These are phyloP conservation scores for Acanthiza pusilla DNA, from an alignment of 2,797 vertebrate species.

Conservation along the genomic window DNA sequence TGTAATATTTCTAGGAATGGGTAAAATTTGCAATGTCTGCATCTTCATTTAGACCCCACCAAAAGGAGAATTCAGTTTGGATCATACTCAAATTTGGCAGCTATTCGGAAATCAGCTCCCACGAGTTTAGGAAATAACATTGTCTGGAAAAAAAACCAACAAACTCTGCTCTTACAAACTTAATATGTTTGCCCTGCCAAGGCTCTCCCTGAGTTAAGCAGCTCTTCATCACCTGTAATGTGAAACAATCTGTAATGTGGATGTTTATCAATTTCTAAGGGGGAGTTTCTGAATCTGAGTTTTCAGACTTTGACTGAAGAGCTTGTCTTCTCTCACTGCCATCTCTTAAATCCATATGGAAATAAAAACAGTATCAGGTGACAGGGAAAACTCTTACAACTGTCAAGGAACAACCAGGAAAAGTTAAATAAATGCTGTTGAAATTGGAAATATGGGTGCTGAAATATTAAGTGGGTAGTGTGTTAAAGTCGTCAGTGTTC, in stretches of 20 bases:
- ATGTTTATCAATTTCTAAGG: neutral
- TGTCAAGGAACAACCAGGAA: neutral
- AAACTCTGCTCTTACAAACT: neutral
- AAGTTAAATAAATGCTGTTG: neutral
- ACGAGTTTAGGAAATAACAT: neutral
- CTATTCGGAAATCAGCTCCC: neutral
- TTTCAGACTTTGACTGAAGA: neutral
- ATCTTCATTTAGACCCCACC: neutral
- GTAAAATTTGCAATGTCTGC: neutral
- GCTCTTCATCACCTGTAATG: neutral
- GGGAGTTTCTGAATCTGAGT: neutral
- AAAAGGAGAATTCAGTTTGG: neutral
- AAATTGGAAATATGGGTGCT: neutral
- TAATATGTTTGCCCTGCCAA: neutral
- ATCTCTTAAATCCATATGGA: neutral
- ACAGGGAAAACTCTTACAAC: neutral
- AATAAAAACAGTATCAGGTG: neutral
- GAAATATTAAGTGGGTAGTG: neutral
- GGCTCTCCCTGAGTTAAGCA: neutral
- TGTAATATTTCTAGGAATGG: neutral
- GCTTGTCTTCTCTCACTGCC: neutral
- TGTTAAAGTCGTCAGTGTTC: neutral
- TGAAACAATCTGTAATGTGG: neutral
- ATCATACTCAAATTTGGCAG: neutral
- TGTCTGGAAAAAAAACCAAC: neutral